Conservation (phyloP, 2,888 invertebrate species). For the Tipula lateralis region DNA sequence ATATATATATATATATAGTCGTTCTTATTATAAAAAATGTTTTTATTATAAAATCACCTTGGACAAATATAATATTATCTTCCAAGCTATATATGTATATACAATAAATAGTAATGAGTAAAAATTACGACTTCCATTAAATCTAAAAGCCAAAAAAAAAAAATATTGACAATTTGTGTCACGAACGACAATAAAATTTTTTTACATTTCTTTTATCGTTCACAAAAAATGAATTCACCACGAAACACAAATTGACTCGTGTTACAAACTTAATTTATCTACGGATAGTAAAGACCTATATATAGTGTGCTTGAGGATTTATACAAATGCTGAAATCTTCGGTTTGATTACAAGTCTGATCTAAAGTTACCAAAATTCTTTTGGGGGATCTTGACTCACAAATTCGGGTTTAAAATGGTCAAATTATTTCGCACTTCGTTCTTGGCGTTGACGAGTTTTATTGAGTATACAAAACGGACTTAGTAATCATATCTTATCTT, state of each 20-base stretch:
- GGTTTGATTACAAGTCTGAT: too few species aligned
- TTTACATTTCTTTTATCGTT: not conserved
- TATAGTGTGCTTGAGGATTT: too few species aligned
- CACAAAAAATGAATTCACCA: not conserved
- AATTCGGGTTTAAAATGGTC: too few species aligned
- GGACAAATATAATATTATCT: not conserved
- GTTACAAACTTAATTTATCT: not conserved
- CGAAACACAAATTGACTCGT: not conserved
- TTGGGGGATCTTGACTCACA: too few species aligned
- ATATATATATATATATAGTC: not conserved
- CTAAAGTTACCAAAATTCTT: too few species aligned
- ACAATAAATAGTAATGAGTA: not conserved
- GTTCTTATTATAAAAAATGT: not conserved
- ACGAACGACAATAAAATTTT: not conserved
- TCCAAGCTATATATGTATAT: too few species aligned
- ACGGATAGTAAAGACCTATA: too few species aligned
- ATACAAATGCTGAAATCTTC: too few species aligned
- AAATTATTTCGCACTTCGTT: too few species aligned
- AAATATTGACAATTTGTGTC: slow-evolving; percentile 20
- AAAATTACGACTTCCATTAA: not conserved
- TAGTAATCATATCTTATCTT: too few species aligned
- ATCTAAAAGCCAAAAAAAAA: slow-evolving; percentile 14
- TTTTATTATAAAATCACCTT: not conserved
- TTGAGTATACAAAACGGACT: too few species aligned
- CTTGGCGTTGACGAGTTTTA: too few species aligned